These are phyloP conservation scores for Crotalus horridus DNA, from an alignment of 2,113 vertebrate genomes.

Conservation along the genomic window DNA sequence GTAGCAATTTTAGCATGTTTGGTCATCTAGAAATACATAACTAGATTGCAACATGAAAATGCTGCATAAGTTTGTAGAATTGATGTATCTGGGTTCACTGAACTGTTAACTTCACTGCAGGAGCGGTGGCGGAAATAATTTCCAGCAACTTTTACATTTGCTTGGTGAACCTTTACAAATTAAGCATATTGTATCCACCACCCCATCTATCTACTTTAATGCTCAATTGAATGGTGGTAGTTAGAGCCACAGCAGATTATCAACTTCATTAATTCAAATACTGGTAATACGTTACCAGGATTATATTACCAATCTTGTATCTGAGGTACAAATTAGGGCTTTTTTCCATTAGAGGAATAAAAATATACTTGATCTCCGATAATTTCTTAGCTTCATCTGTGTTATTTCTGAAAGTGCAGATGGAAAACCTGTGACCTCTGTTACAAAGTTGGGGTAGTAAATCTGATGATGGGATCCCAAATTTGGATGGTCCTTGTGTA, in stretches of 20 bases:
- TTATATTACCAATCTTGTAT: background rate
- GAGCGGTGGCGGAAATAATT: constrained; percentile 70
- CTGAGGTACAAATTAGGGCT: background rate
- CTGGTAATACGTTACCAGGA: background rate
- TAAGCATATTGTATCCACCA: constrained; percentile 46
- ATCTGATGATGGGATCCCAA: background rate
- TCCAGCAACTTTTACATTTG: constrained; percentile 57
- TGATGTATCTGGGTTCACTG: constrained; percentile 71
- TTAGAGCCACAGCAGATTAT: background rate
- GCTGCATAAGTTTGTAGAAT: constrained; percentile 71
- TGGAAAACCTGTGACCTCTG: background rate
- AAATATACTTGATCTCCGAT: background rate
- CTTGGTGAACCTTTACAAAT: constrained; percentile 67
- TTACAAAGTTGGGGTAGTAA: no score
- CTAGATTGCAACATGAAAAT: constrained; percentile 78
- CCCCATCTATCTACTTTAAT: constrained; percentile 46
- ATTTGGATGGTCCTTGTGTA: background rate
- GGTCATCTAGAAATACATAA: constrained; percentile 77
- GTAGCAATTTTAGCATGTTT: constrained; percentile 76
- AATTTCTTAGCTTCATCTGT: background rate
- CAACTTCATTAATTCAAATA: background rate
- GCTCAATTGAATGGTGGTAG: constrained; percentile 26
- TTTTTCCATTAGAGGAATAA: background rate
- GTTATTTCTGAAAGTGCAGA: background rate
- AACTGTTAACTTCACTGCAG: constrained; percentile 71